A percentile compares a stretch with the other conserved stretches of the same genome.
Evolutionary conservation across 2,113 vertebrate species (phyloP).

Genomic region (Pica pica): DNA sequence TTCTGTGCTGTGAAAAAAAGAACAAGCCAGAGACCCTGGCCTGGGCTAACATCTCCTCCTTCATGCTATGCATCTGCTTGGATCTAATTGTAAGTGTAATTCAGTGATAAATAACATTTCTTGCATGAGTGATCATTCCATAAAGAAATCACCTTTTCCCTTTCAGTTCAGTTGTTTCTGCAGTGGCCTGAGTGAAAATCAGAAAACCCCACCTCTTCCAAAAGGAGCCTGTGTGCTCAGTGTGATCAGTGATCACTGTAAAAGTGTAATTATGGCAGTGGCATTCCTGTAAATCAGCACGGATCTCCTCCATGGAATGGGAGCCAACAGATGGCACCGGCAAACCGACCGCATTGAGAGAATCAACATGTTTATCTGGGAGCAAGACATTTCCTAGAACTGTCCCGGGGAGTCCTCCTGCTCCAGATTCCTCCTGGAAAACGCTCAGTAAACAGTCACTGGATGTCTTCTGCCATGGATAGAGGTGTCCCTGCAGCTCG

Average conservation of each 20-base stretch:
- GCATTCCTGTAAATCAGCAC: not conserved
- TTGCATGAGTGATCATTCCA: not conserved
- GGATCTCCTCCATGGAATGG: not conserved
- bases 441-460: fast-evolving
- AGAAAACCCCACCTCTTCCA: not conserved
- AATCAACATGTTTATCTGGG: not conserved
- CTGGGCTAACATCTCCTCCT: not conserved
- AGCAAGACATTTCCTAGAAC: constrained; percentile 10
- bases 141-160: not conserved
- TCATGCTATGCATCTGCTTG: not conserved
- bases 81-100: not conserved
- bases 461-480: not conserved
- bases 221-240: not conserved
- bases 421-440: not conserved
- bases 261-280: not conserved
- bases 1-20: not conserved
- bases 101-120: not conserved
- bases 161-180: not conserved
- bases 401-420: not conserved
- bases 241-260: not conserved
- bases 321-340: constrained; percentile 37
- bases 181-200: not conserved
- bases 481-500: fast-evolving
- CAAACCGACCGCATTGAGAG: not conserved
- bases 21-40: not conserved